Conservation (phyloP, 2,888 invertebrate genomes). For the Mactromeris polynyma region DNA sequence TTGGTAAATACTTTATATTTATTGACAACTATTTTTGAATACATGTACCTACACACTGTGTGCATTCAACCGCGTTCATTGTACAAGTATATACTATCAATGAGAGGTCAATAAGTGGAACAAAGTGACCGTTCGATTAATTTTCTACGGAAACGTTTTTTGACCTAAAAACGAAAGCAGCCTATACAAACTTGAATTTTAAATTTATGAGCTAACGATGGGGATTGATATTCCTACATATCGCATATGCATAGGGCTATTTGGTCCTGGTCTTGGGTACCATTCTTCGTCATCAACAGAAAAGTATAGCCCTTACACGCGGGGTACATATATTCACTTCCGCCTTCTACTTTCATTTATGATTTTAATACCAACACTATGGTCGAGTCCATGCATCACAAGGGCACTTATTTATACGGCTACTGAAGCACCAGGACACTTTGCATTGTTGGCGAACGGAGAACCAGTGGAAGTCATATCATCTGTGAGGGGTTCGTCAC, state of each 20-base stretch:
- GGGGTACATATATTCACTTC: constrained; percentile 16
- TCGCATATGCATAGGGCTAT: not conserved
- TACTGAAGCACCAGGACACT: not conserved
- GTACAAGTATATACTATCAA: too few species aligned
- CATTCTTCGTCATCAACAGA: not conserved
- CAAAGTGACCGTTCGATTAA: too few species aligned
- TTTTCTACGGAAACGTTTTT: too few species aligned
- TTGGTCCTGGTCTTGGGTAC: constrained; percentile 4
- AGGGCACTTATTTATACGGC: not conserved
- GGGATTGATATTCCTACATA: not conserved
- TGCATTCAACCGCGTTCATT: too few species aligned
- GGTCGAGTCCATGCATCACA: not conserved
- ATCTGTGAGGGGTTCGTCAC: too few species aligned
- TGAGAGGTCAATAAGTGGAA: too few species aligned
- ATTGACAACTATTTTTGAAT: too few species aligned
- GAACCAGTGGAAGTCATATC: not conserved
- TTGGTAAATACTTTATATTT: too few species aligned
- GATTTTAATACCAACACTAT: not conserved
- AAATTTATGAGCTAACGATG: not conserved
- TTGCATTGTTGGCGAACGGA: not conserved
- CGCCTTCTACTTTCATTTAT: not conserved
- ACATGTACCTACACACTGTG: too few species aligned
- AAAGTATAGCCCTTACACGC: not conserved
- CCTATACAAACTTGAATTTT: too few species aligned
- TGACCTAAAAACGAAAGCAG: too few species aligned